Evolutionary conservation across 2,888 invertebrate species (phyloP).

Genomic region (Lamellibrachia satsuma): DNA sequence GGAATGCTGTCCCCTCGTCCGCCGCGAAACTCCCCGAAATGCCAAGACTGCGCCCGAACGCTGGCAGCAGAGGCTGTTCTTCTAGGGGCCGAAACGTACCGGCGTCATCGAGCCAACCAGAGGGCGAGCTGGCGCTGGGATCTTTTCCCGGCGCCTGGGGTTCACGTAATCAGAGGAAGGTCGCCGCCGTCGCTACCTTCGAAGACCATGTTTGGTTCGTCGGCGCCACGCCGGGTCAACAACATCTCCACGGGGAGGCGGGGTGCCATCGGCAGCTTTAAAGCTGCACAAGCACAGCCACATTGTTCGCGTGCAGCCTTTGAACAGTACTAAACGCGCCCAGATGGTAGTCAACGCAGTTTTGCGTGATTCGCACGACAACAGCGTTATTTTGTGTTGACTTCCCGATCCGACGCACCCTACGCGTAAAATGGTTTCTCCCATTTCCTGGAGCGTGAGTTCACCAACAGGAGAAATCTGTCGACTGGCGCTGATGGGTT

Average conservation of each 20-base stretch:
- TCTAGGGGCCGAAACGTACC: not conserved
- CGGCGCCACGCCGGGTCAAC: not conserved
- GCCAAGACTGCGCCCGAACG: not conserved
- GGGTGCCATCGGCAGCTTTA: not conserved
- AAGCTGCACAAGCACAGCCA: not conserved
- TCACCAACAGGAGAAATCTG: not conserved
- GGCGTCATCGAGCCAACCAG: not conserved
- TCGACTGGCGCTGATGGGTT: not conserved
- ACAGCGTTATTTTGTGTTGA: not conserved
- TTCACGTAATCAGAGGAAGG: not conserved
- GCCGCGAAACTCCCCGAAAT: not conserved
- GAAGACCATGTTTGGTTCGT: slow-evolving; percentile 3
- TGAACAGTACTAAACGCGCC: not conserved
- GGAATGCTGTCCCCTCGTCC: not conserved
- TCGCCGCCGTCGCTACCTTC: not conserved
- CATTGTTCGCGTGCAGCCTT: not conserved
- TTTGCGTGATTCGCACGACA: not conserved
- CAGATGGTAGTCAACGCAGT: not conserved
- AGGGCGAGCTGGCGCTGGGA: not conserved
- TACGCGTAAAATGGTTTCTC: not conserved
- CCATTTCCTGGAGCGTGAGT: not conserved
- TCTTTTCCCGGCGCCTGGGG: not conserved
- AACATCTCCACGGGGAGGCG: not conserved
- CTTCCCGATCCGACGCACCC: not conserved
- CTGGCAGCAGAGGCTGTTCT: not conserved